Percentiles rank a stretch among this genome's conserved stretches.
Evolutionary conservation across 1,140 invertebrate species (phyloP).

Genomic region (Rhopalosiphum padi): DNA sequence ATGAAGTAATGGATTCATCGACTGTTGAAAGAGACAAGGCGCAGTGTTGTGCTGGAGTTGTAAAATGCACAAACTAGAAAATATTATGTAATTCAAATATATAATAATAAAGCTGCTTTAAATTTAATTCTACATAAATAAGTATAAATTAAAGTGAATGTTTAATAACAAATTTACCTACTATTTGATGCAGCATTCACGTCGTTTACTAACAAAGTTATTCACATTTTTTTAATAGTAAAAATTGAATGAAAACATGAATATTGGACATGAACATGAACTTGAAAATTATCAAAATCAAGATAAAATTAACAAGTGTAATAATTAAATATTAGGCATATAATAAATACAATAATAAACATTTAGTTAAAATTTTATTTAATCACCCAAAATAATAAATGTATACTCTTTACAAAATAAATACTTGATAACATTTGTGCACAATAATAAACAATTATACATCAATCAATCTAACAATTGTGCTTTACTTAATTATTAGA

Average conservation of each 20-base stretch:
- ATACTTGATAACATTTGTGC: conserved; percentile 42
- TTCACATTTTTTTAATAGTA: background rate
- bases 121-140: background rate
- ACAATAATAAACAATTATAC: conserved; percentile 47
- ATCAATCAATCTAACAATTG: background rate
- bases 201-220: background rate
- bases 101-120: background rate
- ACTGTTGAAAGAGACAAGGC: conserved; percentile 52
- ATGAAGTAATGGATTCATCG: conserved; percentile 48
- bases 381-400: conserved; percentile 55
- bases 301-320: background rate
- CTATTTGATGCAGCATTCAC: background rate
- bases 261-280: background rate
- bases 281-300: background rate
- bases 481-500: background rate
- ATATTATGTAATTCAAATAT: background rate
- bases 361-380: conserved; percentile 43
- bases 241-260: background rate
- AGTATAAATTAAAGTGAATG: background rate
- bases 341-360: conserved; percentile 39
- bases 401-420: conserved; percentile 44
- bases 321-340: conserved; percentile 18
- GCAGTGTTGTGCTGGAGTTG: conserved; percentile 42
- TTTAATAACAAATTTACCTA: conserved; percentile 6
- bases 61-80: background rate